Percentiles rank a stretch among this genome's conserved stretches.
phyloP scores from a whole-genome alignment of 2,797 vertebrate genomes.

The Ctenopoma kingsleyae region DNA sequence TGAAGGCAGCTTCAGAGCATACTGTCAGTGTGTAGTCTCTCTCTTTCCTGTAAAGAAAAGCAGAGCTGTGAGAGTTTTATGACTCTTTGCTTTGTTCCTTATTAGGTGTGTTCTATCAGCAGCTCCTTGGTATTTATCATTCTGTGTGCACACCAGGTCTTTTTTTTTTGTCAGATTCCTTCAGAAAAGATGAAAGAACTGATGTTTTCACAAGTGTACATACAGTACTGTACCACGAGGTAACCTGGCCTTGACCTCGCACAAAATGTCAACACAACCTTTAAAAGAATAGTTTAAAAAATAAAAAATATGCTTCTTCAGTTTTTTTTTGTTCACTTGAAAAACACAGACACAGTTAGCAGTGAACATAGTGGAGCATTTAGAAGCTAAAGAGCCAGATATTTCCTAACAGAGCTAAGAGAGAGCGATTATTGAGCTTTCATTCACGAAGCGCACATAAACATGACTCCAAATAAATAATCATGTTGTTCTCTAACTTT shows the following conservation, averaged over 20 bases:
- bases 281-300: background rate
- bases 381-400: background rate
- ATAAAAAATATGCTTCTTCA: background rate
- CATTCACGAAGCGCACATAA: background rate
- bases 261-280: background rate
- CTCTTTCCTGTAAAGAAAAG: slow-evolving; percentile 35
- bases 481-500: background rate
- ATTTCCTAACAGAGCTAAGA: background rate
- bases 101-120: slow-evolving; percentile 53
- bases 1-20: slow-evolving; percentile 50
- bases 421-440: background rate
- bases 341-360: background rate
- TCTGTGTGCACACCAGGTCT: background rate
- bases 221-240: background rate
- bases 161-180: slow-evolving; percentile 41
- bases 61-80: slow-evolving; percentile 45
- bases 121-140: slow-evolving; percentile 27
- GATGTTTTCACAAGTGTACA: slow-evolving; percentile 31
- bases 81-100: slow-evolving; percentile 53
- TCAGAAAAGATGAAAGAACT: slow-evolving; percentile 35
- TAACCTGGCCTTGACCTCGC: slow-evolving; percentile 3
- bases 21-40: slow-evolving; percentile 53
- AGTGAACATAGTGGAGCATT: background rate
- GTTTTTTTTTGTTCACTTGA: background rate
- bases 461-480: background rate